phyloP scores from a whole-genome alignment of 2,888 invertebrate genomes.

The Xanthia togata region DNA sequence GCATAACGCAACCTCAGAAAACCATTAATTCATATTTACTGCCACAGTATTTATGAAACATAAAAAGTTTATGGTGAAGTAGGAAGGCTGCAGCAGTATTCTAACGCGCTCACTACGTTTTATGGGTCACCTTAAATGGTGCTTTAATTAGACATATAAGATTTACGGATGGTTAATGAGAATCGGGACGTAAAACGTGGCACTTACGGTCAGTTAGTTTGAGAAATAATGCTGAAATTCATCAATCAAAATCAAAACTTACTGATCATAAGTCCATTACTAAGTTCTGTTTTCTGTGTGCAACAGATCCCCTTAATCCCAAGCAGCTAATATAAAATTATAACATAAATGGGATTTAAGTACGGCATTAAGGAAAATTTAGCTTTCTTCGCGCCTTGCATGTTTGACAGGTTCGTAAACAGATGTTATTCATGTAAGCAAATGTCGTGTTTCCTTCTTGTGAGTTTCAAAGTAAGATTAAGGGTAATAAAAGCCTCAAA shows the following conservation, averaged over 20 bases:
- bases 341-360: slow-evolving; percentile 49
- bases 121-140: slow-evolving; percentile 85
- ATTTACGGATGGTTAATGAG: slow-evolving; percentile 62
- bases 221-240: not conserved
- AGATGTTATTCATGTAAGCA: slow-evolving; percentile 52
- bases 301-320: slow-evolving; percentile 26
- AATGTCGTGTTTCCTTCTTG: slow-evolving; percentile 28
- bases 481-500: slow-evolving; percentile 24
- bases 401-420: slow-evolving; percentile 48
- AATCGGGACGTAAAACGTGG: slow-evolving; percentile 10
- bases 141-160: slow-evolving; percentile 78
- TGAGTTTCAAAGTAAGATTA: slow-evolving; percentile 38
- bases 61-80: slow-evolving; percentile 87
- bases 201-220: slow-evolving; percentile 7
- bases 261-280: slow-evolving; percentile 4
- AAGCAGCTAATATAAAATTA: slow-evolving; percentile 40
- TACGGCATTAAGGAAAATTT: slow-evolving; percentile 46
- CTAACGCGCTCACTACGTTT: slow-evolving; percentile 74
- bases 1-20: slow-evolving; percentile 80
- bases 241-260: slow-evolving; percentile 32
- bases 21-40: slow-evolving; percentile 89
- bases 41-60: slow-evolving; percentile 87
- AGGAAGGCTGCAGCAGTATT: slow-evolving; percentile 83
- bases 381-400: slow-evolving; percentile 32
- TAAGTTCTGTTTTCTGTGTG: slow-evolving; percentile 22